Conservation (phyloP, 2,113 vertebrate genomes). For the Tautogolabrus adspersus region DNA sequence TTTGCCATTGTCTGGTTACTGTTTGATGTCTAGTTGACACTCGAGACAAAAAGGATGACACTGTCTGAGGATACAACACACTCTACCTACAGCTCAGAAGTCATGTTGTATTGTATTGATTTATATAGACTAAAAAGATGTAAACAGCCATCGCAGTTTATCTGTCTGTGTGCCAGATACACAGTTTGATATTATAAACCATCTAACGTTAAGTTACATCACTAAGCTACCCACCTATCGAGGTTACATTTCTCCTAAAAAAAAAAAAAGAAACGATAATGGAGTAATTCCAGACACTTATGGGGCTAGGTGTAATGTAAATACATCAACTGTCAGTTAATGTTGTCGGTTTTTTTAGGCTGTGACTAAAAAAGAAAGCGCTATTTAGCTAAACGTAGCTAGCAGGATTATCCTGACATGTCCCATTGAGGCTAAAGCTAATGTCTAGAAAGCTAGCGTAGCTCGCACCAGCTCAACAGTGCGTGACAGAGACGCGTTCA, state of each 20-base stretch:
- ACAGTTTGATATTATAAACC: conserved; percentile 14
- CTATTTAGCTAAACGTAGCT: conserved; percentile 27
- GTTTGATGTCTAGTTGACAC: conserved; percentile 31
- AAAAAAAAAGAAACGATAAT: not conserved
- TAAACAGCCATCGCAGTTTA: conserved; percentile 10
- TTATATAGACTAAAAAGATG: not conserved
- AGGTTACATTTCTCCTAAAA: not conserved
- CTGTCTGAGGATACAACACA: not conserved
- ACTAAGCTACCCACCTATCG: conserved; percentile 21
- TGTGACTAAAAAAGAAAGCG: conserved; percentile 11
- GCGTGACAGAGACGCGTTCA: conserved; percentile 70
- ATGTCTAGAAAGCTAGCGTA: conserved; percentile 64
- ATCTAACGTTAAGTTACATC: conserved; percentile 25
- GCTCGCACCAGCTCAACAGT: conserved; percentile 62
- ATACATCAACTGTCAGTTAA: not conserved
- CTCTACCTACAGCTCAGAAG: not conserved
- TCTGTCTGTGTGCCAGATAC: conserved; percentile 6
- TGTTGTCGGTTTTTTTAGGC: not conserved
- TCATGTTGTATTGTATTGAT: not conserved
- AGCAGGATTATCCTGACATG: conserved; percentile 71
- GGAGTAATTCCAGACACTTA: not conserved
- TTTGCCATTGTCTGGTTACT: conserved; percentile 25
- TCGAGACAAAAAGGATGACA: conserved; percentile 19
- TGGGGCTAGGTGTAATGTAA: not conserved
- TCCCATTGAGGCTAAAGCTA: conserved; percentile 72